Base-by-base conservation (phyloP, 2,888 invertebrate species). In the Platycheirus albimanus region DNA sequence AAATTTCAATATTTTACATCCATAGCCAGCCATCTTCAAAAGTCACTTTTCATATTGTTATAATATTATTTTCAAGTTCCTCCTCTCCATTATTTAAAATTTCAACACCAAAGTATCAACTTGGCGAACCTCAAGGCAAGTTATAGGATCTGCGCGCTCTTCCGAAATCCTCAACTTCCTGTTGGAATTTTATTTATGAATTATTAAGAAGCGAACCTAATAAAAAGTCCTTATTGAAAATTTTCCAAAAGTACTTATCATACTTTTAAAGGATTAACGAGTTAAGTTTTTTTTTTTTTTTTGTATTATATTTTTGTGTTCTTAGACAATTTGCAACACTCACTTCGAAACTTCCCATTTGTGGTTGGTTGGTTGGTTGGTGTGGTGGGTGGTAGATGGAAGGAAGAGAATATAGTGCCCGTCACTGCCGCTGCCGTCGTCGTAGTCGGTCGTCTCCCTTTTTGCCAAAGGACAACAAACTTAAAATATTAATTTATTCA, bases 401-500 rank as follows among this genome's bases (percentile, higher is more conserved):
- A n/a, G 30, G 30, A 33, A 4, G 30, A 33, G 30, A 33, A 24
- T 24, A 3, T 4, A 33, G 30, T 7, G 30, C 24, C 24, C 6
- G 24, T 6, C 24, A n/a, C n/a, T n/a, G n/a, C n/a, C n/a, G n/a
- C n/a, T n/a, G n/a, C n/a, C n/a, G n/a, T n/a, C n/a, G n/a, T n/a
- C n/a, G n/a, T n/a, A n/a, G n/a, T n/a, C n/a, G n/a, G n/a, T n/a
- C n/a, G n/a, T 24, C 6, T 24, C 3, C 6, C 6, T 24, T 56
- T 13, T 51, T 24, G 52, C 56, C 63, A 51, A 76, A 67, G 71
- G 77, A 81, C 71, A 81, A 81, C 81, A 77, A 61, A 72, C 77
- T 81, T 81, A 71, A 81, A 77, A 77, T 77, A 81, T 81, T 81
- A 81, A 81, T 81, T 81, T 81, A 81, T 81, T 81, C 81, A 67